Percentiles rank a stretch among this genome's conserved stretches.
phyloP scores from a whole-genome alignment of 2,113 vertebrate genomes.

The Lepidothrix coronata region DNA sequence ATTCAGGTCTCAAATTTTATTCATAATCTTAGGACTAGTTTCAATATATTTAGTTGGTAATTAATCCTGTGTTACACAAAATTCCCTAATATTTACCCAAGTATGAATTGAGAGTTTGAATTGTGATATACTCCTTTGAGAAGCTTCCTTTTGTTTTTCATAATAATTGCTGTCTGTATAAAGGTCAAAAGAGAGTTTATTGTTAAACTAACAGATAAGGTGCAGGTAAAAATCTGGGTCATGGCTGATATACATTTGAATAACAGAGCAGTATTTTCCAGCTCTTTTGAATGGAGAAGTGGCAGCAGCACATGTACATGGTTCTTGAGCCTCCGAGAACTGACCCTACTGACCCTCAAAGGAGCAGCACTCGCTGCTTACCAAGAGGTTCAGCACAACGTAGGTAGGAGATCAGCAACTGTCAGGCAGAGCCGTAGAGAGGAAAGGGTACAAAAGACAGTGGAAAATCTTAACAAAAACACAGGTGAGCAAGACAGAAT shows the following conservation, averaged over 20 bases:
- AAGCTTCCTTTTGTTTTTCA: not conserved
- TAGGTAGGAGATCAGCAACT: not conserved
- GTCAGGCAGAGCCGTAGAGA: not conserved
- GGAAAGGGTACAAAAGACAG: not conserved
- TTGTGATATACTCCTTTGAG: not conserved
- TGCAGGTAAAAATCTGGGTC: not conserved
- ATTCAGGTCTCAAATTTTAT: not conserved
- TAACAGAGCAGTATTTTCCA: not conserved
- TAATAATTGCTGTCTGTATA: not conserved
- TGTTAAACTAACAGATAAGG: not conserved
- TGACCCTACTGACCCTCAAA: not conserved
- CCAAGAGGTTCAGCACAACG: not conserved
- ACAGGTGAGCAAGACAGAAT: not conserved
- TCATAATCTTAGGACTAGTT: not conserved
- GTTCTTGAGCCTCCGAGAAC: not conserved
- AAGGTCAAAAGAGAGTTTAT: not conserved
- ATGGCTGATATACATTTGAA: not conserved
- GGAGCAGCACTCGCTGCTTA: not conserved
- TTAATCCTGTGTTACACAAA: not conserved
- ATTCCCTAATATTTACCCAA: not conserved
- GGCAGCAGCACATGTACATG: rapidly evolving
- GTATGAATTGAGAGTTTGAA: not conserved
- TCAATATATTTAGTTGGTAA: not conserved
- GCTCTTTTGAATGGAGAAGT: not conserved
- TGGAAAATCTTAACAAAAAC: not conserved